A percentile compares a stretch with the other conserved stretches of the same genome.
phyloP scores from a whole-genome alignment of 2,888 invertebrate genomes.

The Heliconius erato region DNA sequence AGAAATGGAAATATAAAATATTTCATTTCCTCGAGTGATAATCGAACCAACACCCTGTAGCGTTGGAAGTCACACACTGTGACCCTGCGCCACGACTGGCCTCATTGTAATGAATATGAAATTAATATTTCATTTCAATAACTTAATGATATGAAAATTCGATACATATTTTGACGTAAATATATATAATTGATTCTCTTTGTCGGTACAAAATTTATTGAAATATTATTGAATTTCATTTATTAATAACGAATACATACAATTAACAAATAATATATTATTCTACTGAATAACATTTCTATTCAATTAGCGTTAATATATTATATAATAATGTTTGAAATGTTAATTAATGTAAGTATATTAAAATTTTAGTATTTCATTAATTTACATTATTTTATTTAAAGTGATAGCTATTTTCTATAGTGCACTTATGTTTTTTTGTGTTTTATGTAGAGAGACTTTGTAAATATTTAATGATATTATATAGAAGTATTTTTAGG shows the following conservation, averaged over 20 bases:
- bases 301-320: not conserved
- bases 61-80: not conserved
- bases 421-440: too few species aligned
- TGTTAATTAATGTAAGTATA: not conserved
- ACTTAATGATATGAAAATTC: not conserved
- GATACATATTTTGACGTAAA: not conserved
- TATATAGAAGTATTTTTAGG: too few species aligned
- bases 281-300: not conserved
- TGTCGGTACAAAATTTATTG: not conserved
- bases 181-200: too few species aligned
- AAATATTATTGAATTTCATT: slow-evolving; percentile 1
- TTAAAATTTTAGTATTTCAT: not conserved
- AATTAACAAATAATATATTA: not conserved
- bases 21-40: too few species aligned
- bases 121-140: not conserved
- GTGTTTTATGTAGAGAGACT: too few species aligned
- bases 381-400: too few species aligned
- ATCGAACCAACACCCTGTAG: not conserved
- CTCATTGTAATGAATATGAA: not conserved
- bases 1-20: too few species aligned
- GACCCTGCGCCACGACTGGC: too few species aligned
- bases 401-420: too few species aligned
- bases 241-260: not conserved
- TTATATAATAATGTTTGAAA: not conserved
- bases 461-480: too few species aligned